Evolutionary conservation across 2,888 invertebrate genomes (phyloP).

Genomic region (Frankliniella fusca): DNA sequence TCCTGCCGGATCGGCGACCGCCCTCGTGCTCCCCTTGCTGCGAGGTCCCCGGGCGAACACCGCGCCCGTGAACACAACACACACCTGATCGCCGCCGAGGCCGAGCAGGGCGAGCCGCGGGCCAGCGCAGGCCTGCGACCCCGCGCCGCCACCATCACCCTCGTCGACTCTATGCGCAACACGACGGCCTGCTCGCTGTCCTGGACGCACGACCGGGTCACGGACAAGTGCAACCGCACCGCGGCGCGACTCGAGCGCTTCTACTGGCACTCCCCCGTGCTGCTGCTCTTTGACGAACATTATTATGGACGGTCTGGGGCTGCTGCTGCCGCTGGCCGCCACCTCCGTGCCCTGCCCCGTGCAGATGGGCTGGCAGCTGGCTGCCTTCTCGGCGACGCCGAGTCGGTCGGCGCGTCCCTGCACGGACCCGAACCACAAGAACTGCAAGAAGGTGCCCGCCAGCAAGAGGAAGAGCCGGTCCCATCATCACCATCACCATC

Average conservation of each 20-base stretch:
- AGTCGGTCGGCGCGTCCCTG: not conserved
- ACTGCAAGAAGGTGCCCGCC: not conserved
- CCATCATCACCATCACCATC: not conserved
- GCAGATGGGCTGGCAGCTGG: constrained; percentile 25
- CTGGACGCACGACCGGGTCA: not conserved
- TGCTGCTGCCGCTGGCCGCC: not conserved
- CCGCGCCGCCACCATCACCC: not conserved
- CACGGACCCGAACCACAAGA: not conserved
- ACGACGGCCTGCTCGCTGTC: not conserved
- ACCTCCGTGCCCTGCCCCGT: not conserved
- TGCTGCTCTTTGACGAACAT: not conserved
- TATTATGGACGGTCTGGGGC: not conserved
- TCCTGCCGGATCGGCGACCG: no score
- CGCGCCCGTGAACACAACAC: no score
- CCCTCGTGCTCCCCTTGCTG: no score
- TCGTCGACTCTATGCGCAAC: not conserved
- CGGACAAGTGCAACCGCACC: not conserved
- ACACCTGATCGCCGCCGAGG: not conserved
- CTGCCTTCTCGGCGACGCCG: not conserved
- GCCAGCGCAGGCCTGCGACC: not conserved
- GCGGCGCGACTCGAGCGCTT: constrained; percentile 5
- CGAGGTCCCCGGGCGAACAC: no score
- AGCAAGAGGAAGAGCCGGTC: not conserved
- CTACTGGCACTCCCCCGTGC: not conserved
- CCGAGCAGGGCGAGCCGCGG: not conserved